phyloP scores from a whole-genome alignment of 2,113 vertebrate species.

The Geococcyx californianus region DNA sequence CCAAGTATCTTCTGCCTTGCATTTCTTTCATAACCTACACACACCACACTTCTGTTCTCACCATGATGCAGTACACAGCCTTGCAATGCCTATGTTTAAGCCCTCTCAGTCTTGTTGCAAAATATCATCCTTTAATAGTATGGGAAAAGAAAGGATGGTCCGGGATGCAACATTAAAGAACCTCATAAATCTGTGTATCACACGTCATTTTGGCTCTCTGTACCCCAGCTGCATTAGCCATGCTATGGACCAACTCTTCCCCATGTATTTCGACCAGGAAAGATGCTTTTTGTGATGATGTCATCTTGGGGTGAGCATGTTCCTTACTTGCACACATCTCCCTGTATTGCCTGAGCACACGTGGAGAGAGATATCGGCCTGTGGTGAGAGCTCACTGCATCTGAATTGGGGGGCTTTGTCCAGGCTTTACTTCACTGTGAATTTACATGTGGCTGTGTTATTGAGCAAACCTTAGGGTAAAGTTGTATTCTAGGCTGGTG shows the following conservation, averaged over 20 bases:
- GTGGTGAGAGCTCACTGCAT: background rate
- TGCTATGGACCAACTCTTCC: background rate
- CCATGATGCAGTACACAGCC: background rate
- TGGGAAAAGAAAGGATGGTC: background rate
- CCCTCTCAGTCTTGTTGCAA: background rate
- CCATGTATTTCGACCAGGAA: background rate
- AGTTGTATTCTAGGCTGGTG: slow-evolving; percentile 31
- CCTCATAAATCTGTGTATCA: background rate
- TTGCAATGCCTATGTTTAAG: background rate
- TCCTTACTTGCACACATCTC: background rate
- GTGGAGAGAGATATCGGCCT: background rate
- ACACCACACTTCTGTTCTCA: background rate
- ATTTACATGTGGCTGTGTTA: slow-evolving; percentile 50
- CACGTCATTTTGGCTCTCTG: background rate
- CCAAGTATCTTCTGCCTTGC: background rate
- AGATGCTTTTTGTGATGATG: background rate
- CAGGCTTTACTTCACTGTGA: background rate
- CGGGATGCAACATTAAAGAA: background rate
- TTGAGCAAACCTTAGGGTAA: slow-evolving; percentile 30
- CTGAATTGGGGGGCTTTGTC: background rate
- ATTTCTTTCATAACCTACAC: background rate
- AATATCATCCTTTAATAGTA: background rate
- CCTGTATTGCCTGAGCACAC: background rate
- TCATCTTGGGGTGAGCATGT: background rate
- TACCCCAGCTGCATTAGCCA: background rate